Base-by-base conservation (phyloP, 2,888 invertebrate species). In the Emmelina monodactyla region DNA sequence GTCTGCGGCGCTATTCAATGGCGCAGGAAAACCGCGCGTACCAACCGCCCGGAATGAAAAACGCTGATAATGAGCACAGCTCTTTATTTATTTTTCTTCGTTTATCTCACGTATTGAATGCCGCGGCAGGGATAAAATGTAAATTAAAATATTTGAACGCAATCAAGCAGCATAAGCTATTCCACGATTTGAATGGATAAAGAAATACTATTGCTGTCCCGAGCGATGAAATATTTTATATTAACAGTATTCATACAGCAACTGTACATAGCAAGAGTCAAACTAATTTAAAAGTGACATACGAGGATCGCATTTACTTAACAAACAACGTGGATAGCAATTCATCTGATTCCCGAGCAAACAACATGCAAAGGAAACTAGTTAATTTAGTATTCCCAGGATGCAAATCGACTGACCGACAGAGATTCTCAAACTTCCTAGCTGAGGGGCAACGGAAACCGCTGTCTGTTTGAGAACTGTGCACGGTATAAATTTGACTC, bases 41-140 rank as follows among this genome's bases (percentile, higher is more conserved):
- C 55, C 56, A 47, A 50, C 53, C 53, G 47, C 39, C 49, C 50
- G 44, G 46, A 55, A 54, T 59, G 57, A 60, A 62, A 62, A 67
- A 55, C 50, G 44, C 45, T 41, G 51, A 58, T 69, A 72, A 71
- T 64, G 67, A 70, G 60, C 52, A 43, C 52, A 50, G 65, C 63
- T 65, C 60, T 66, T 64, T 65, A 61, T 66, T 67, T 64, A 45
- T 61, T 58, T 53, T 45, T 50, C 51, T 47, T 43, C 37, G 45
- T 50, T 48, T 47, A 49, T 48, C 42, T 44, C 29, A 31, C 14
- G 33, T 37, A 38, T 37, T 12, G n/a, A n/a, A n/a, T n/a, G n/a
- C n/a, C n/a, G n/a, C n/a, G n/a, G n/a, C n/a, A n/a, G n/a, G n/a
- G n/a, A n/a, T n/a, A n/a, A n/a, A n/a, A n/a, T n/a, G n/a, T n/a